Conservation (phyloP, 1,140 invertebrate genomes). For the Pachypeltis micranthus region DNA sequence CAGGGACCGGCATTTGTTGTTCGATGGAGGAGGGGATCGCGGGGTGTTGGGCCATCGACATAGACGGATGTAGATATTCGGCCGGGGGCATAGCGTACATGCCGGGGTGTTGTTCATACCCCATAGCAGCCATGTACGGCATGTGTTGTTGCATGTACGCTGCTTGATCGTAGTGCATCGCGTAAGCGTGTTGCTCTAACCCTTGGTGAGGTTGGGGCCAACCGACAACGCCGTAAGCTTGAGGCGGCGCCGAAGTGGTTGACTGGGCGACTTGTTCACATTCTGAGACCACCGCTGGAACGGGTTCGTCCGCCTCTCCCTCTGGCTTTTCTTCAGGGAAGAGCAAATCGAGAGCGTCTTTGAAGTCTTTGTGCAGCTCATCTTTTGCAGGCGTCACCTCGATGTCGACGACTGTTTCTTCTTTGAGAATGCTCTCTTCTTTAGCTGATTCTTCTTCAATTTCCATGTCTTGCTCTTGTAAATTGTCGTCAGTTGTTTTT, state of each 20-base stretch:
- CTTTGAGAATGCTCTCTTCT: background rate
- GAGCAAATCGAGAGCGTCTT: slow-evolving; percentile 22
- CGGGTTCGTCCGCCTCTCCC: background rate
- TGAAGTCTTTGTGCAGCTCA: slow-evolving; percentile 21
- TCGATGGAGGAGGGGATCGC: too few species aligned
- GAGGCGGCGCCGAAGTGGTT: background rate
- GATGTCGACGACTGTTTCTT: background rate
- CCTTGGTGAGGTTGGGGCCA: background rate
- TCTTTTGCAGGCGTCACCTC: background rate
- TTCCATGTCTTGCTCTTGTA: slow-evolving; percentile 22
- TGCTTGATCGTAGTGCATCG: background rate
- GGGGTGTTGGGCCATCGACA: background rate
- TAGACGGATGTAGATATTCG: background rate
- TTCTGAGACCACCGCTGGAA: background rate
- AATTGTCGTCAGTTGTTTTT: slow-evolving; percentile 12
- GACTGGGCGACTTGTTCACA: background rate
- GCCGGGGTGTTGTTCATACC: background rate
- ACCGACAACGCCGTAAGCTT: background rate
- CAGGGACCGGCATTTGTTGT: too few species aligned
- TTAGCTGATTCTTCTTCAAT: slow-evolving; percentile 14
- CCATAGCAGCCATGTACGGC: background rate
- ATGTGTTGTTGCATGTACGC: background rate
- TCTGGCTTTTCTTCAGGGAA: slow-evolving; percentile 21
- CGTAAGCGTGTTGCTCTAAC: background rate
- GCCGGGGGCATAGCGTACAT: background rate